Conservation (phyloP, 64 coral and sea anemone species). For the Catalaphyllia jardinei region DNA sequence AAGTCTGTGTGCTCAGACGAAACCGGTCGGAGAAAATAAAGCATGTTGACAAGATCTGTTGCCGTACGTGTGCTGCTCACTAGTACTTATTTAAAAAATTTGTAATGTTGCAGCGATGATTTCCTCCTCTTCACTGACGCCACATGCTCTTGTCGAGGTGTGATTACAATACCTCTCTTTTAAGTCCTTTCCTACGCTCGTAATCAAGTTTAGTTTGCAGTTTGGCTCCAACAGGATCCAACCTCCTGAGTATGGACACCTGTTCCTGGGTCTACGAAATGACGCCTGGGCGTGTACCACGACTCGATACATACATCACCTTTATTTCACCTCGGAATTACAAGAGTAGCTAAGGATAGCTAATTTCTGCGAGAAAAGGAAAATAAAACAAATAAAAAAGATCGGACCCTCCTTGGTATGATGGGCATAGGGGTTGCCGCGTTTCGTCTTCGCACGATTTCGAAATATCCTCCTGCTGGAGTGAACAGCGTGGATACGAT, state of each 20-base stretch:
- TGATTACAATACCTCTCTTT: slow-evolving; percentile 1
- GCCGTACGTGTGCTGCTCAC: too few relatives aligned
- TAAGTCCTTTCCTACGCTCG: neutral
- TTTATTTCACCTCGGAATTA: too few relatives aligned
- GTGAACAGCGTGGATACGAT: neutral
- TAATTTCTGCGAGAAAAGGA: neutral
- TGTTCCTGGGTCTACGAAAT: too few relatives aligned
- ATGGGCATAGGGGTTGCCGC: neutral
- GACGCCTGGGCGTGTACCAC: too few relatives aligned
- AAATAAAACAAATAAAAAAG: too few relatives aligned
- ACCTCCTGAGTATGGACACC: too few relatives aligned
- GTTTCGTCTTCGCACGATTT: neutral
- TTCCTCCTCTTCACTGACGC: slow-evolving; percentile 25
- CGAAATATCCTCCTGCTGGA: slow-evolving; percentile 19
- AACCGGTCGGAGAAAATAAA: too few relatives aligned
- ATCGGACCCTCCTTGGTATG: too few relatives aligned
- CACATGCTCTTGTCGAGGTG: slow-evolving; percentile 37
- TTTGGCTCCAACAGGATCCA: neutral
- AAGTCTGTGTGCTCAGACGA: too few relatives aligned
- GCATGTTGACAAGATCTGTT: too few relatives aligned
- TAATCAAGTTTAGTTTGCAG: slow-evolving; percentile 12
- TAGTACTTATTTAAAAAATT: neutral
- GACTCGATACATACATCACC: too few relatives aligned
- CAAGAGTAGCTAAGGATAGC: too few relatives aligned
- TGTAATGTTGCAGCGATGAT: neutral